phyloP scores from a whole-genome alignment of 1,140 invertebrate species.

The Chionoecetes opilio region DNA sequence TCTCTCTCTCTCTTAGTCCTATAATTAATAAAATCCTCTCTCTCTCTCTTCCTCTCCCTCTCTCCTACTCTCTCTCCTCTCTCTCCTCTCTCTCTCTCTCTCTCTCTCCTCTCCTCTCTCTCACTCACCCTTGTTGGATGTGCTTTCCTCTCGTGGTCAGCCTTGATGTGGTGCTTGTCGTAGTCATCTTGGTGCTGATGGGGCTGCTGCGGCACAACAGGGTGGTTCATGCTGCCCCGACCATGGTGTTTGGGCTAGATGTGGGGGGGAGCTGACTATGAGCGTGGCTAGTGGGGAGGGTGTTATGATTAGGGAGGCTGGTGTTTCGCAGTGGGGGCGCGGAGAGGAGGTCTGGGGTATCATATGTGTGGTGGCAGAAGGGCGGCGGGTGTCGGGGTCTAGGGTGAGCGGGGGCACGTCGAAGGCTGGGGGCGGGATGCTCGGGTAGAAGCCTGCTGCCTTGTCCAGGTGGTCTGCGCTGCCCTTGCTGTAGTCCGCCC shows the following conservation, averaged over 20 bases:
- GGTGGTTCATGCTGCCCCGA: not conserved
- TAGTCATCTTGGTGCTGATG: conserved; percentile 21
- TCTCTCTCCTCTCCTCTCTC: too few relatives aligned
- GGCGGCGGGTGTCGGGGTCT: conserved; percentile 65
- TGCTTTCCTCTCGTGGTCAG: conserved; percentile 70
- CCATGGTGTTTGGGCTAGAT: not conserved
- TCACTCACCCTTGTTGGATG: conserved; percentile 58
- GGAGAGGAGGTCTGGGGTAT: conserved; percentile 46
- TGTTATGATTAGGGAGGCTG: conserved; percentile 48
- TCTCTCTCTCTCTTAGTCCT: too few relatives aligned
- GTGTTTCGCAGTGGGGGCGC: conserved; percentile 36
- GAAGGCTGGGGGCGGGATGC: conserved; percentile 63
- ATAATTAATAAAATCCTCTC: too few relatives aligned
- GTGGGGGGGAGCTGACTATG: conserved; percentile 43
- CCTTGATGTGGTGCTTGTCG: conserved; percentile 60
- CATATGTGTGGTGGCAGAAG: conserved; percentile 63
- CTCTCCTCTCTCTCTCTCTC: not conserved
- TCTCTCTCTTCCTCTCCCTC: not conserved
- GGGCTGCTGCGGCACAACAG: not conserved
- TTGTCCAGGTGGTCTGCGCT: conserved; percentile 78
- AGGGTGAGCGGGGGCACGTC: conserved; percentile 71
- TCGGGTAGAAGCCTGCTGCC: conserved; percentile 71
- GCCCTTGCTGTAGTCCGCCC: conserved; percentile 78
- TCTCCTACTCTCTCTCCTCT: not conserved
- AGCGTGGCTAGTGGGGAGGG: conserved; percentile 35